phyloP scores from a whole-genome alignment of 2,797 vertebrate genomes.

The Vultur gryphus region DNA sequence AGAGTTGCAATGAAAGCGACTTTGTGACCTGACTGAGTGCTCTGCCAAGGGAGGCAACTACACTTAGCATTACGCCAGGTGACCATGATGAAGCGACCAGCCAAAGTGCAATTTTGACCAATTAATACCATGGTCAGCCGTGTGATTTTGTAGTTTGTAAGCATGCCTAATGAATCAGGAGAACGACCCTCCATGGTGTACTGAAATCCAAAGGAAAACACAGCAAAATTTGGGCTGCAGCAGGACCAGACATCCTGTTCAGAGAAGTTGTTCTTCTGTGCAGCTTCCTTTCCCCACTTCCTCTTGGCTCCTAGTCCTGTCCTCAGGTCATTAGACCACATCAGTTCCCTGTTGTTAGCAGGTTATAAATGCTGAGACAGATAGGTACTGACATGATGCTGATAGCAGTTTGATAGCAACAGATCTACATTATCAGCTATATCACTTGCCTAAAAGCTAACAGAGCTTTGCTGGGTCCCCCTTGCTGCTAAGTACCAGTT shows the following conservation, averaged over 20 bases:
- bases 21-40: background rate
- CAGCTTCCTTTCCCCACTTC: constrained; percentile 60
- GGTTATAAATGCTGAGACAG: constrained; percentile 49
- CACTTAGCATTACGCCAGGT: background rate
- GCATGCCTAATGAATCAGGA: background rate
- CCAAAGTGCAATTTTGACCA: background rate
- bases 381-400: background rate
- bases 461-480: background rate
- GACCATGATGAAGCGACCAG: background rate
- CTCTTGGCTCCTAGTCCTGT: constrained; percentile 48
- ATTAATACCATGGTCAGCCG: background rate
- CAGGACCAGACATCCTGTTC: constrained; percentile 59
- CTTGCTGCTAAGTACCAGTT: background rate
- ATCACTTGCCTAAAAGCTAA: background rate
- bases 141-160: background rate
- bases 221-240: constrained; percentile 21
- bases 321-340: constrained; percentile 48
- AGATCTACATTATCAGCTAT: background rate
- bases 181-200: constrained; percentile 18
- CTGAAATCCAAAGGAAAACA: constrained; percentile 44
- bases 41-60: background rate
- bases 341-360: constrained; percentile 31
- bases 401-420: background rate
- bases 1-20: background rate
- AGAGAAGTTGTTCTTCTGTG: constrained; percentile 52